Percentiles rank a stretch among this genome's conserved stretches.
These are phyloP conservation scores for Neria commutata DNA, from an alignment of 2,888 invertebrate species.

Conservation along the genomic window DNA sequence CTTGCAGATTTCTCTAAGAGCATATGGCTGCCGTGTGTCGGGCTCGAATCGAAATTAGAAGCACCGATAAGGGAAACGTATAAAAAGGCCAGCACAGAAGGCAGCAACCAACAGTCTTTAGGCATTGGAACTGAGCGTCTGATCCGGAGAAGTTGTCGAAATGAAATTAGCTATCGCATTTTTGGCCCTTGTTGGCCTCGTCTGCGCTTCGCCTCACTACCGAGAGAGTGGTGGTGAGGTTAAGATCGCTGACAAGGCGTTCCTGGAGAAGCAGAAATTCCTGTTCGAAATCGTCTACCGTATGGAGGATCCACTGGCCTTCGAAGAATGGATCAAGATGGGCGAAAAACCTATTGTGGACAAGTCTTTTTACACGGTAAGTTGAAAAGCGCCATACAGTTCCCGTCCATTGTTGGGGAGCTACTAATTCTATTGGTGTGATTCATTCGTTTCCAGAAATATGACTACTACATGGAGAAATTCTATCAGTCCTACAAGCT, in stretches of 20 bases:
- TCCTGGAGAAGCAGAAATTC: conserved; percentile 47
- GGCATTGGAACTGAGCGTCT: conserved; percentile 42
- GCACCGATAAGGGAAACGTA: too few relatives aligned
- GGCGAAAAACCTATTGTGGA: conserved; percentile 64
- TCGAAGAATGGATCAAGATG: conserved; percentile 46
- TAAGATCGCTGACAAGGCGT: conserved; percentile 44
- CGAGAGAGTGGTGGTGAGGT: too few relatives aligned
- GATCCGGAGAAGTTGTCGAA: conserved; percentile 39
- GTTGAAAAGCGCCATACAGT: too few relatives aligned
- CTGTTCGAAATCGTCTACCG: conserved; percentile 45
- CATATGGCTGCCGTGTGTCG: too few relatives aligned
- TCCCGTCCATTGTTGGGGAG: conserved; percentile 11
- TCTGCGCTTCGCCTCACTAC: too few relatives aligned
- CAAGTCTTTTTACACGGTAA: conserved; percentile 36
- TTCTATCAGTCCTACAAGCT: conserved; percentile 38
- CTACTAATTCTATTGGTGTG: background rate
- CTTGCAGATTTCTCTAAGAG: too few relatives aligned
- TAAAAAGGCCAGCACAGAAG: background rate
- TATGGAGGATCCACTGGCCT: conserved; percentile 40
- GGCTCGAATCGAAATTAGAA: too few relatives aligned
- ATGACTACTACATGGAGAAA: conserved; percentile 35
- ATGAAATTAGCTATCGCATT: conserved; percentile 52
- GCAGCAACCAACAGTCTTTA: conserved; percentile 43
- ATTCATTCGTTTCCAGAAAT: conserved; percentile 30
- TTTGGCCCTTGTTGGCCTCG: conserved; percentile 49